A percentile compares a stretch with the other conserved stretches of the same genome.
Conservation (phyloP, 2,888 invertebrate genomes). For the Dasysyrphus albostriatus region DNA sequence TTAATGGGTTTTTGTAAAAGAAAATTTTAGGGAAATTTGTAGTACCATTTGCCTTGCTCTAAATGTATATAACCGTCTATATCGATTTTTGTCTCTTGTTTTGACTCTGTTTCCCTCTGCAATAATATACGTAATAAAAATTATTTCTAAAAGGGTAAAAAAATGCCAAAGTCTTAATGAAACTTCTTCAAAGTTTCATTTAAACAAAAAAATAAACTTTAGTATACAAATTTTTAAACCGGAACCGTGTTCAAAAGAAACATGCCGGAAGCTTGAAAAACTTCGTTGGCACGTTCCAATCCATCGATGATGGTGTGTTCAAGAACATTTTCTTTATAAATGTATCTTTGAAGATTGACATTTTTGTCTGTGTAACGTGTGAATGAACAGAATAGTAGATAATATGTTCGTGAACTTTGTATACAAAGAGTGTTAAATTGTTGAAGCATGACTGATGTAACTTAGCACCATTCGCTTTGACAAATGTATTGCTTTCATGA, state of each 20-base stretch:
- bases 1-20: too few relatives aligned
- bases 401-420: background rate
- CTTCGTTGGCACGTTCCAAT: background rate
- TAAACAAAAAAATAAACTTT: too few relatives aligned
- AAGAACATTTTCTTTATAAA: background rate
- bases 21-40: too few relatives aligned
- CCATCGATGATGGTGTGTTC: background rate
- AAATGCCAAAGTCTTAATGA: too few relatives aligned
- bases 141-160: too few relatives aligned
- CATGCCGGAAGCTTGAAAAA: background rate
- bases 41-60: too few relatives aligned
- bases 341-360: background rate
- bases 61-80: too few relatives aligned
- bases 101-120: too few relatives aligned
- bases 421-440: slow-evolving; percentile 3
- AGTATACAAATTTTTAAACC: too few relatives aligned
- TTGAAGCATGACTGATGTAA: background rate
- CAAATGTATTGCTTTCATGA: slow-evolving; percentile 44
- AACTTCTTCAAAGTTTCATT: too few relatives aligned
- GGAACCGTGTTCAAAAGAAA: background rate
- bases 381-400: background rate
- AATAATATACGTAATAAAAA: too few relatives aligned
- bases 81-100: too few relatives aligned
- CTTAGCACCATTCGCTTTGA: slow-evolving; percentile 15
- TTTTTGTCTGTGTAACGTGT: slow-evolving; percentile 13